Base-by-base conservation (phyloP, 92 coral and sea anemone species). In the Phymanthus crucifer region DNA sequence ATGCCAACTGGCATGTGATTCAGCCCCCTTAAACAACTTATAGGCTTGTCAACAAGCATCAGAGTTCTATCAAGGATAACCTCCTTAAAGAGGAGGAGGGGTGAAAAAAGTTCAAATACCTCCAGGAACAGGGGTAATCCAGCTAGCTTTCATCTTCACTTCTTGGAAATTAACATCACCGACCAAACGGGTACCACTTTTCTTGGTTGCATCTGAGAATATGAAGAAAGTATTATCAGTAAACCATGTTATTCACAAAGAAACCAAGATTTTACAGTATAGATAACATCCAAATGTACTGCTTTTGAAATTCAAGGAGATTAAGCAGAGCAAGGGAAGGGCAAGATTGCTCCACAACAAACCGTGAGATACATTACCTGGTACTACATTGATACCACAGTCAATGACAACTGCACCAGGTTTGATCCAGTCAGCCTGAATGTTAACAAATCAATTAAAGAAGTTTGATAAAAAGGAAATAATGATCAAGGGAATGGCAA, bases 111-210 rank as follows among this genome's bases (percentile, higher is more conserved):
- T 72, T 50, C n/a, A 50, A 87, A 69, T 68, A 95, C 99, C 99
- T 74, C 99, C 99, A 35, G 99, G 99, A 1, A 95, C 99, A 6
- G 99, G 99, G 46, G 99, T 95, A 32, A 95, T 93, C 99, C 99
- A 95, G 57, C 99, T 89, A 9, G 99, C 99, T 77, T 82, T 90
- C 80, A 84, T 86, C 73, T 87, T 87, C 14, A 86, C 99, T 79
- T 89, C 99, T 24, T 67, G 68, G 64, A 86, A 95, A 70, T 95
- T 94, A 27, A 95, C 99, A 95, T 95, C 99, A 67, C 99, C 99
- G n/a, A 93, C 81, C 64, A 93, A 85, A 66, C 99, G 97, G 70
- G 87, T 97, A 2, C 99, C 99, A 85, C 94, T 95, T 84, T 95
- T 95, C 73, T 90, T 95, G 31, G 90, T 87, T 40, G 97, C 90